Conservation (phyloP, 1,140 invertebrate genomes). For the Cyclargus thomasi region DNA sequence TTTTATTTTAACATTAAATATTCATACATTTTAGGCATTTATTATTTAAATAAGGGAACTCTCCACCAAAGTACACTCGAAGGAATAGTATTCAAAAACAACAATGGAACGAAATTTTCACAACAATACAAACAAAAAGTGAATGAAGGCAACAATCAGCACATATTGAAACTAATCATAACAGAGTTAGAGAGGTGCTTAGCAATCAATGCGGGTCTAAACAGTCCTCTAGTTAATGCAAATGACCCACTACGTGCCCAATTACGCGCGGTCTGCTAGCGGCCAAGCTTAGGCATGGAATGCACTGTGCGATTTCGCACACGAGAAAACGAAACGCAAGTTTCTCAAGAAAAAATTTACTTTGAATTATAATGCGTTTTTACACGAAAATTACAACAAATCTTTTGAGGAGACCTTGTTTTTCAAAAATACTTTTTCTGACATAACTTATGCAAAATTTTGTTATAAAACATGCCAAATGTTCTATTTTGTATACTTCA, state of each 20-base stretch:
- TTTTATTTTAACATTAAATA: too few relatives aligned
- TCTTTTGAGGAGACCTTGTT: too few relatives aligned
- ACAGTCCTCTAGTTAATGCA: conserved; percentile 45
- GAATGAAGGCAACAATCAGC: background rate
- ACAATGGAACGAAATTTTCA: background rate
- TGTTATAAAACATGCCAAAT: background rate
- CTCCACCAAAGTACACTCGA: too few relatives aligned
- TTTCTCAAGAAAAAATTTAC: background rate
- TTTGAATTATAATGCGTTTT: background rate
- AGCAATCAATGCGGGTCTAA: conserved; percentile 22
- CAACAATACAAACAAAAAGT: background rate
- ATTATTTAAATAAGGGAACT: too few relatives aligned
- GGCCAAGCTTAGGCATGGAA: conserved; percentile 23
- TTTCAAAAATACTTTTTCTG: too few relatives aligned
- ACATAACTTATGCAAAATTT: too few relatives aligned
- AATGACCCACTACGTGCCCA: conserved; percentile 46
- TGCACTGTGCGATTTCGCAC: conserved; percentile 19
- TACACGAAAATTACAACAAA: background rate
- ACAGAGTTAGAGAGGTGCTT: conserved; percentile 9
- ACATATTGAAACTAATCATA: conserved; percentile 15
- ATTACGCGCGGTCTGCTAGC: conserved; percentile 36
- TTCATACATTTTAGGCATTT: too few relatives aligned
- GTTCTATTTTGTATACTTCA: background rate
- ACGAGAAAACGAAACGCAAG: background rate
- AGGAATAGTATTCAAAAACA: background rate